phyloP scores from a whole-genome alignment of 2,888 invertebrate genomes.

The Apamea monoglypha region DNA sequence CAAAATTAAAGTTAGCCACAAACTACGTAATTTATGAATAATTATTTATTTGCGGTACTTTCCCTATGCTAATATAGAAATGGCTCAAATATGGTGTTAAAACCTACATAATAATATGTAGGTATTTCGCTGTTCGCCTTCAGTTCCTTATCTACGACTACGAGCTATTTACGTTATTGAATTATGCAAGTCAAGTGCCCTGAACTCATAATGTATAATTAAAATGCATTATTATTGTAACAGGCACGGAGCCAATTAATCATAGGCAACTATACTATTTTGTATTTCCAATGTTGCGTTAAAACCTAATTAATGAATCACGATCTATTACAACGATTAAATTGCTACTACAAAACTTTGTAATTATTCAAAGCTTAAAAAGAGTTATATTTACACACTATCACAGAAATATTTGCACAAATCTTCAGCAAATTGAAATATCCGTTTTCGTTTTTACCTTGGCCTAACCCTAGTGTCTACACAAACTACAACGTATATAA shows the following conservation, averaged over 20 bases:
- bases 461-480: slow-evolving; percentile 3
- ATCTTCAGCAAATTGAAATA: slow-evolving; percentile 1
- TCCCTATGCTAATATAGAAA: background rate
- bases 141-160: slow-evolving; percentile 5
- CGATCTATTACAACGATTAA: slow-evolving; percentile 3
- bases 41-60: slow-evolving; percentile 20
- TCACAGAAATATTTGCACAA: slow-evolving; percentile 3
- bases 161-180: slow-evolving; percentile 17
- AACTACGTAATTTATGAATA: background rate
- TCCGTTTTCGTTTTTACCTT: background rate
- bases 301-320: background rate
- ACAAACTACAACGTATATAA: slow-evolving; percentile 26
- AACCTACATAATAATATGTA: background rate
- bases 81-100: background rate
- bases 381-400: background rate
- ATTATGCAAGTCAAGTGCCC: slow-evolving; percentile 37
- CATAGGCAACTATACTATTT: background rate
- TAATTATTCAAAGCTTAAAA: slow-evolving; percentile 4
- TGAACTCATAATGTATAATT: slow-evolving; percentile 17
- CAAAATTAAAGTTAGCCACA: slow-evolving; percentile 1
- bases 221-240: slow-evolving; percentile 15
- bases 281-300: background rate
- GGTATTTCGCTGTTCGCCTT: background rate
- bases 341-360: slow-evolving; percentile 11
- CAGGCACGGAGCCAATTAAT: slow-evolving; percentile 2